Evolutionary conservation across 92 coral and sea anemone species (phyloP).

Genomic region (Porites cylindrica): DNA sequence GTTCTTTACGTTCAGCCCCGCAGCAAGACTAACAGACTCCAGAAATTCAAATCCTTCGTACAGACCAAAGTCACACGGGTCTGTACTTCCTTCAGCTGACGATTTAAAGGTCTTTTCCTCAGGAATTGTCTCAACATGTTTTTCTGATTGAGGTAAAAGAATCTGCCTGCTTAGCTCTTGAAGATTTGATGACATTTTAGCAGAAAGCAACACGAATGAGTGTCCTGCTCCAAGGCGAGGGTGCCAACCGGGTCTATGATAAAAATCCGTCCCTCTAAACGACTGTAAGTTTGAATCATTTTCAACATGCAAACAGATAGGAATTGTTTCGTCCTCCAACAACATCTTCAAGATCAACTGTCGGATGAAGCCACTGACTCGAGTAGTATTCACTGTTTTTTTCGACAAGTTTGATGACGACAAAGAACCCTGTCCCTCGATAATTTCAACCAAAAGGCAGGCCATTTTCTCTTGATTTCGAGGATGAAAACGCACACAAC

Average conservation of each 20-base stretch:
- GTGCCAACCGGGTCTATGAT: conserved; percentile 91
- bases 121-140: conserved; percentile 51
- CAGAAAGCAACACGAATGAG: conserved; percentile 71
- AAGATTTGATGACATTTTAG: conserved; percentile 75
- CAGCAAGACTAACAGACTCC: conserved; percentile 78
- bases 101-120: conserved; percentile 66
- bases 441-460: conserved; percentile 80
- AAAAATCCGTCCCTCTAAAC: conserved; percentile 64
- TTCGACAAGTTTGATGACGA: conserved; percentile 22
- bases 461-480: conserved; percentile 87
- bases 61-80: conserved; percentile 72
- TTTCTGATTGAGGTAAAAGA: conserved; percentile 44
- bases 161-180: conserved; percentile 69
- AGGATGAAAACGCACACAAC: conserved; percentile 84
- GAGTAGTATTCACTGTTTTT: neutral
- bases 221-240: conserved; percentile 98
- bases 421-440: conserved; percentile 55
- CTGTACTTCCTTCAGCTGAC: conserved; percentile 63
- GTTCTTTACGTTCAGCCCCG: conserved; percentile 91
- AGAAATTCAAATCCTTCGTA: conserved; percentile 81
- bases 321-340: conserved; percentile 81
- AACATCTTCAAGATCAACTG: conserved; percentile 87
- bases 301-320: conserved; percentile 73
- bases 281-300: conserved; percentile 60
- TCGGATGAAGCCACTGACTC: conserved; percentile 86